Percentiles rank a stretch among this genome's conserved stretches.
Evolutionary conservation across 2,888 invertebrate species (phyloP).

Genomic region (Sinodicranocentrus sp.): DNA sequence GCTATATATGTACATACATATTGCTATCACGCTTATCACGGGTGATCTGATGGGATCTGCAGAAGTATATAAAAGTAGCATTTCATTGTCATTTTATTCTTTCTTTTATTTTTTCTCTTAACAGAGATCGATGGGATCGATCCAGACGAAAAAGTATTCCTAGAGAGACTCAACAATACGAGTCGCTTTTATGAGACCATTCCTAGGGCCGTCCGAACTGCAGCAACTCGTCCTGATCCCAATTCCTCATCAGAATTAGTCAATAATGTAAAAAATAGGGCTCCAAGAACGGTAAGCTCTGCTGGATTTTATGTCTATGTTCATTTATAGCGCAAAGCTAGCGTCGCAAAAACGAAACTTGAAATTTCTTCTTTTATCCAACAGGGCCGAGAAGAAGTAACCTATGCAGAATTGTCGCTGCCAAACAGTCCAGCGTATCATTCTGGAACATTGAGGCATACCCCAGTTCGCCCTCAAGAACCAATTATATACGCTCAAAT

Average conservation of each 20-base stretch:
- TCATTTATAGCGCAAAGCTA: conserved; percentile 25
- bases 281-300: conserved; percentile 72
- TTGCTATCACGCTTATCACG: not conserved
- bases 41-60: too few species aligned
- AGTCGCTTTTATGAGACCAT: conserved; percentile 76
- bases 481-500: conserved; percentile 82
- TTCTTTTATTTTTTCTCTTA: not conserved
- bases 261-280: conserved; percentile 75
- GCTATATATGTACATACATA: conserved; percentile 8
- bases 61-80: not conserved
- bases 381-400: conserved; percentile 80
- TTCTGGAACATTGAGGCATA: conserved; percentile 70
- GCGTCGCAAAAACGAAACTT: too few species aligned
- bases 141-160: conserved; percentile 76
- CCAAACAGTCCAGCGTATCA: conserved; percentile 77
- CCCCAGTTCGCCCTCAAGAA: conserved; percentile 78
- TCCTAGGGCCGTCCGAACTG: conserved; percentile 76
- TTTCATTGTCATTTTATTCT: conserved; percentile 55
- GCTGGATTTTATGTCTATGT: not conserved
- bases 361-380: too few species aligned
- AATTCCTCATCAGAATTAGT: conserved; percentile 73
- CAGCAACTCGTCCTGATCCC: conserved; percentile 74
- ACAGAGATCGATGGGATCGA: conserved; percentile 76
- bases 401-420: conserved; percentile 81
- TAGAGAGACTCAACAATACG: conserved; percentile 76